phyloP scores from a whole-genome alignment of 2,797 vertebrate genomes.

The Chloroceryle inda region DNA sequence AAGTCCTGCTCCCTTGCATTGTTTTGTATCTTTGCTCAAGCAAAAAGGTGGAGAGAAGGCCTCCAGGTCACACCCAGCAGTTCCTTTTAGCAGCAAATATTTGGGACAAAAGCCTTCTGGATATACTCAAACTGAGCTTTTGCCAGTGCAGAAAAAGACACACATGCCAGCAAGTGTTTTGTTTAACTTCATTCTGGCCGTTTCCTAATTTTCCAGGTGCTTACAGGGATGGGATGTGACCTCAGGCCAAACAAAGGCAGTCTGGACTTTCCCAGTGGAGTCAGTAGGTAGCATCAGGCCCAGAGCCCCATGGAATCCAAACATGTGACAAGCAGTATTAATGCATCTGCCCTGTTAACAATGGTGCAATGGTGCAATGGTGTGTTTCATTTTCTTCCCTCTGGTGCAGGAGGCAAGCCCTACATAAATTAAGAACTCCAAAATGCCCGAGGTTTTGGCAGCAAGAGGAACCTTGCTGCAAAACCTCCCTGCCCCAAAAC shows the following conservation, averaged over 20 bases:
- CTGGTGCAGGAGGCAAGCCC: not conserved
- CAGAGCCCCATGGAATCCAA: not conserved
- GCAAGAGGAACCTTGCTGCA: not conserved
- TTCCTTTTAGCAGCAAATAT: conserved; percentile 44
- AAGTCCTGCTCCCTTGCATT: not conserved
- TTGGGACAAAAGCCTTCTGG: conserved; percentile 53
- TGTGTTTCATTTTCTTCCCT: not conserved
- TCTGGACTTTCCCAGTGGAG: not conserved
- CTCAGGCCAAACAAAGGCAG: not conserved
- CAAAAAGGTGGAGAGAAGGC: conserved; percentile 18
- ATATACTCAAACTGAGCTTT: not conserved
- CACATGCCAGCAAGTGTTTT: not conserved
- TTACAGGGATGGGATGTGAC: not conserved
- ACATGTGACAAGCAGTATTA: not conserved
- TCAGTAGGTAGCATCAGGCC: not conserved
- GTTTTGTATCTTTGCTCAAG: conserved; percentile 10
- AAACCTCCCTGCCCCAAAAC: not conserved
- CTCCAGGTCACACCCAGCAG: not conserved
- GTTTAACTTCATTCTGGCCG: not conserved
- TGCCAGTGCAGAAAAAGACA: not conserved
- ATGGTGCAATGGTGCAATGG: fast-evolving
- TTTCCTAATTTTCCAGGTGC: not conserved
- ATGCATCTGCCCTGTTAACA: not conserved
- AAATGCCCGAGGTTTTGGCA: not conserved
- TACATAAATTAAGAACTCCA: not conserved